A percentile compares a stretch with the other conserved stretches of the same genome.
These are phyloP conservation scores for Cheilosia variabilis DNA, from an alignment of 2,888 invertebrate genomes.

Conservation along the genomic window DNA sequence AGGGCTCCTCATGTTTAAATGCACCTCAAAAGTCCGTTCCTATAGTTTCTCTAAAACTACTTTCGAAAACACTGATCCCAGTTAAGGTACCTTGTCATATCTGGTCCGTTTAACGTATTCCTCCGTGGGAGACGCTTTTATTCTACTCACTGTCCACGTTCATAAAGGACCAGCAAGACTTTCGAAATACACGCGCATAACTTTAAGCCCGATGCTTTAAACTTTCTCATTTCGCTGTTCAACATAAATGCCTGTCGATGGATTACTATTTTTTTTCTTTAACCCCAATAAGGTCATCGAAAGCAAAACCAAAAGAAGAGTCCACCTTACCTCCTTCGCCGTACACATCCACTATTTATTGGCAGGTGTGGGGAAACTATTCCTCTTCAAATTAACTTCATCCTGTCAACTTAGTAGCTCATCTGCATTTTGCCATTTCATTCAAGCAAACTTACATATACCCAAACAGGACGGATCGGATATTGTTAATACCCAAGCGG, in stretches of 20 bases:
- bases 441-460: neutral
- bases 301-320: conserved; percentile 35
- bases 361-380: conserved; percentile 16
- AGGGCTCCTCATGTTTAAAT: too few species aligned
- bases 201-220: neutral
- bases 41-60: neutral
- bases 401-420: conserved; percentile 43
- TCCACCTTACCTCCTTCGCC: conserved; percentile 20
- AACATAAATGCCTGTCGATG: neutral
- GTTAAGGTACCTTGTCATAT: neutral
- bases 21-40: neutral
- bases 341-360: neutral
- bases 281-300: conserved; percentile 38
- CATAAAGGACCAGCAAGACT: conserved; percentile 7
- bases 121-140: neutral
- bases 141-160: neutral
- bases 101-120: neutral
- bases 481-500: conserved; percentile 66
- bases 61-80: neutral
- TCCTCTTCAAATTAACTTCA: conserved; percentile 53
- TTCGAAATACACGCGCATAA: conserved; percentile 17
- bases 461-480: conserved; percentile 7
- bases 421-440: conserved; percentile 37
- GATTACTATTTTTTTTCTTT: neutral
- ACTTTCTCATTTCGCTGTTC: neutral